Evolutionary conservation across 2,113 vertebrate genomes (phyloP).

Genomic region (Gasterosteus aculeatus): DNA sequence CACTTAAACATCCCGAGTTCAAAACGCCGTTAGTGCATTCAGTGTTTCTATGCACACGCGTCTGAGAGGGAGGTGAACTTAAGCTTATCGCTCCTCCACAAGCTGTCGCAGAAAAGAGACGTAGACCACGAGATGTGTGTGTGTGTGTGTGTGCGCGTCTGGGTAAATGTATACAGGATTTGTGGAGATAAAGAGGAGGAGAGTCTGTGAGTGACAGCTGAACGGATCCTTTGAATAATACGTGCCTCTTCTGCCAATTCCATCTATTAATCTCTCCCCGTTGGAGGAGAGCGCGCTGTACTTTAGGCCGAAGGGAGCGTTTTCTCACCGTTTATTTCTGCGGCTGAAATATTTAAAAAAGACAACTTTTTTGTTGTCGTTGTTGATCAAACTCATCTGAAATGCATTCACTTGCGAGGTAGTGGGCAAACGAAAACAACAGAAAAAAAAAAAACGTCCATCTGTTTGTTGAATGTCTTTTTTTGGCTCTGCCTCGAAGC

Average conservation of each 20-base stretch:
- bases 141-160: constrained; percentile 19
- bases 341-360: constrained; percentile 25
- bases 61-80: not conserved
- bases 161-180: constrained; percentile 3
- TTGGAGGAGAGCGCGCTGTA: constrained; percentile 26
- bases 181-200: constrained; percentile 41
- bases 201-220: constrained; percentile 52
- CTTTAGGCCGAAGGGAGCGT: constrained; percentile 26
- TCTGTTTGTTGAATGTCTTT: constrained; percentile 39
- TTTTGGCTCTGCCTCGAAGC: constrained; percentile 62
- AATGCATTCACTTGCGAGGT: constrained; percentile 58
- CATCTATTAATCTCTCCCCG: constrained; percentile 28
- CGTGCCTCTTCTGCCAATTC: constrained; percentile 22
- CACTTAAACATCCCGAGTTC: not conserved
- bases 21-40: too few species aligned
- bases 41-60: not conserved
- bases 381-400: constrained; percentile 40
- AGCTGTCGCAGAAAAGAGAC: not conserved
- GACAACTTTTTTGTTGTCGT: constrained; percentile 20
- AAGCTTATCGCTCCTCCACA: constrained; percentile 1
- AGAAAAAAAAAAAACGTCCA: constrained; percentile 18
- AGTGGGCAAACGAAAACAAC: constrained; percentile 50
- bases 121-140: not conserved
- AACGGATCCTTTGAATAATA: constrained; percentile 47
- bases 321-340: constrained; percentile 46